Conservation (phyloP, 2,888 invertebrate genomes). For the Aporophyla nigra region DNA sequence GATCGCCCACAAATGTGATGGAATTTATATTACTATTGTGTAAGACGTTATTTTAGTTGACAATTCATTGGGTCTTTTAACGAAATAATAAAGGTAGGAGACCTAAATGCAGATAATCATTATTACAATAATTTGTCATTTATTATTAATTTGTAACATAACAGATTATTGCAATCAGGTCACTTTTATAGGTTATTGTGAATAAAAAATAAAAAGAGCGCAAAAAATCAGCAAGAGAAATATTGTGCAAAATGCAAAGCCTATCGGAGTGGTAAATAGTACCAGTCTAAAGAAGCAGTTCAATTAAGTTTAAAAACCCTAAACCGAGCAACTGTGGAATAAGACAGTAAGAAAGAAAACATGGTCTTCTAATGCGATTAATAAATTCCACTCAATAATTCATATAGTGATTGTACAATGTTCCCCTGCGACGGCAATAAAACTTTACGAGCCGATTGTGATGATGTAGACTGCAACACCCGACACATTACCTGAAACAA, state of each 20-base stretch:
- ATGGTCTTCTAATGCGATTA: not conserved
- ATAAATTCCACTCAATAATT: not conserved
- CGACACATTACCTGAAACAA: slow-evolving; percentile 56
- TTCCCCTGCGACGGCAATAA: not conserved
- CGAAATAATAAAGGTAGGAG: not conserved
- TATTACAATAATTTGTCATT: not conserved
- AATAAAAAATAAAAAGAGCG: not conserved
- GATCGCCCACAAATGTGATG: slow-evolving; percentile 39
- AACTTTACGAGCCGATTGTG: not conserved
- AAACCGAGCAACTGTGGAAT: no score
- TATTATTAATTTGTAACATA: not conserved
- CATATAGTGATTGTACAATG: not conserved
- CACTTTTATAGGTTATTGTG: no score
- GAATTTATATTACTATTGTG: slow-evolving; percentile 44
- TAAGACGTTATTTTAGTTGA: slow-evolving; percentile 22
- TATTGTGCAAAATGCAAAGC: not conserved
- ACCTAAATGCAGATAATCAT: not conserved
- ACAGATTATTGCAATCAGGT: not conserved
- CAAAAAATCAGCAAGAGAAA: not conserved
- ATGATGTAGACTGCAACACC: not conserved
- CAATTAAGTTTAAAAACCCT: no score
- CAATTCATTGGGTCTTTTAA: not conserved
- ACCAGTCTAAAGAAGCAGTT: not conserved
- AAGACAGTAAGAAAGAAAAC: not conserved
- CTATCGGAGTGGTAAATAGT: not conserved